Percentiles rank a stretch among this genome's conserved stretches.
Conservation (phyloP, 2,113 vertebrate species). For the Stomatorhinus ivindoensis region DNA sequence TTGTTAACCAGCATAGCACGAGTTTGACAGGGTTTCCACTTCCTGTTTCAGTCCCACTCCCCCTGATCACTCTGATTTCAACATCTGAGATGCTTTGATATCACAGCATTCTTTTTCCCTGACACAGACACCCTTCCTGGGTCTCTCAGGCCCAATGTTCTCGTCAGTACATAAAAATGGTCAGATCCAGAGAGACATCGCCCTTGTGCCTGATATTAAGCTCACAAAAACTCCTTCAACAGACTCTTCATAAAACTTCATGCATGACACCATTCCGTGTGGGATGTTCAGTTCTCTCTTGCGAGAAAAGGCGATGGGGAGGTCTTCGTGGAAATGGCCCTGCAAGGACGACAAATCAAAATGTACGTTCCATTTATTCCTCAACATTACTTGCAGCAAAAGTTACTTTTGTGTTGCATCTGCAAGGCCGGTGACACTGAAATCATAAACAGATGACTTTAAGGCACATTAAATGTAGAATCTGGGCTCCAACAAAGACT, state of each 20-base stretch:
- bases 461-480: neutral
- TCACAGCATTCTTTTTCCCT: neutral
- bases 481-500: neutral
- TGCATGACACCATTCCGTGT: neutral
- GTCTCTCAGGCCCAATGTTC: neutral
- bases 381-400: neutral
- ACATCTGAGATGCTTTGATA: neutral
- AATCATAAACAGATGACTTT: neutral
- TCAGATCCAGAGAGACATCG: neutral
- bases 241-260: neutral
- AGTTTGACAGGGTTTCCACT: neutral
- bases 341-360: neutral
- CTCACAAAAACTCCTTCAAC: neutral
- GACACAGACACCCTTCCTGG: neutral
- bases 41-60: neutral
- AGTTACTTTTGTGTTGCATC: neutral
- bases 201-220: neutral
- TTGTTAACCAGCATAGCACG: neutral
- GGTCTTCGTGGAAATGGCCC: neutral
- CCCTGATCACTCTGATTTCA: neutral
- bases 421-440: neutral
- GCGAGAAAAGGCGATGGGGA: neutral
- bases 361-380: neutral
- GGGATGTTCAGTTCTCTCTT: neutral
- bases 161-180: neutral